Evolutionary conservation across 2,113 vertebrate species (phyloP), one percentile per base, ranked within the genome.

Genomic region (Psilopogon haemacephalus): DNA sequence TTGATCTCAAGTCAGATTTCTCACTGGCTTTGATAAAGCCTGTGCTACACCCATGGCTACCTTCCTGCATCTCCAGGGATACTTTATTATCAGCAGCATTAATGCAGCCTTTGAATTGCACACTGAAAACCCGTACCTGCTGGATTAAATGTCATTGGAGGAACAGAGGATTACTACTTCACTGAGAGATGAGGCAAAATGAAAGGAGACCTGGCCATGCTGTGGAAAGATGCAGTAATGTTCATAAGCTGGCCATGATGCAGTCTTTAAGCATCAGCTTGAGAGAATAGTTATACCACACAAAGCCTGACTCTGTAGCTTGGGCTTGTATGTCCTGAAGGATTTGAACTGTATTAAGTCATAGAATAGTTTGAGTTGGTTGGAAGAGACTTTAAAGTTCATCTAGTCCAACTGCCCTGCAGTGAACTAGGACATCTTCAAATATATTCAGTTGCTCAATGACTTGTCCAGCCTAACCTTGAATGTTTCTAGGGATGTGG

Each of bases 161-260:
- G 65, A 73, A 30, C 7, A 46, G 23, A 55, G 21, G 11, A 37
- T 81, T 65, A 11, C 13, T 13, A 37, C 30, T 15, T 70, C 50
- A 44, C 50, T 74, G 55, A 68, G 16, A 83, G 73, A 50, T 17
- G 9, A 40, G 46, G 21, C 33, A 15, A 86, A 52, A 64, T 30
- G 50, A 38, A 70, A 44, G 64, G n/a, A 76, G 37, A 35, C 37
- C 44, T 27, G 28, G 13, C 24, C 62, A 12, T 26, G 15, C 35
- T 33, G 54, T 32, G 26, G 46, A 33, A 21, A 19, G 20, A 35
- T 33, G 21, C 18, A 18, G 56, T 70, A 76, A 18, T 1, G 4
- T 32, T 80, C 17, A 20, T 15, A 20, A 60, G 65, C 54, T 67
- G 65, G n/a, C 17, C 1, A 0, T 16, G 59, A 27, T 0, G 1